A percentile compares a stretch with the other conserved stretches of the same genome.
phyloP scores from a whole-genome alignment of 2,888 invertebrate genomes.

The Chloroclystis v-ata region DNA sequence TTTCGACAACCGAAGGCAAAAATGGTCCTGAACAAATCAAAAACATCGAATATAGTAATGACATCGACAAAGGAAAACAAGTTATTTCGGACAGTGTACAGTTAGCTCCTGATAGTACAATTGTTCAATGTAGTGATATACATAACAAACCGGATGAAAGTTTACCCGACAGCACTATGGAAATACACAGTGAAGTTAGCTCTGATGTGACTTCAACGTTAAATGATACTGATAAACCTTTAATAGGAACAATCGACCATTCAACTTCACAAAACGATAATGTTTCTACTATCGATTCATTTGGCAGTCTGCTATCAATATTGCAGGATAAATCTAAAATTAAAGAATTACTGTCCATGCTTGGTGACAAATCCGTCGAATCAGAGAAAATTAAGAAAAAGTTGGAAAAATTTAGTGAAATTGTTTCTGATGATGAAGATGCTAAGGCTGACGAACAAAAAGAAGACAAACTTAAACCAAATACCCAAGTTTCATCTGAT shows the following conservation, averaged over 20 bases:
- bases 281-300: conserved; percentile 39
- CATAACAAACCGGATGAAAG: conserved; percentile 32
- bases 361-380: conserved; percentile 59
- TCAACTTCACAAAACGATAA: conserved; percentile 33
- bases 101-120: conserved; percentile 61
- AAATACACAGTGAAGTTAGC: conserved; percentile 44
- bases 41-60: background rate
- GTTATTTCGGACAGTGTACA: conserved; percentile 23
- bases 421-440: conserved; percentile 72
- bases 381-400: conserved; percentile 77
- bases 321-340: conserved; percentile 71
- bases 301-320: conserved; percentile 56
- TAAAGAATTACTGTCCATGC: conserved; percentile 61
- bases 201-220: conserved; percentile 39
- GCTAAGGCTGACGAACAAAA: conserved; percentile 12
- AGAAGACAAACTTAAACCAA: background rate
- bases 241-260: conserved; percentile 33
- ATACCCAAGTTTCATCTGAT: background rate
- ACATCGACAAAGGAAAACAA: conserved; percentile 20
- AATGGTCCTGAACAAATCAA: background rate
- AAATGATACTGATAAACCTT: conserved; percentile 22
- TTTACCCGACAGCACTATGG: conserved; percentile 53
- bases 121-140: conserved; percentile 36
- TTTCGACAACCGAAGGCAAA: conserved; percentile 47
- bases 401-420: conserved; percentile 76